Percentiles rank a stretch among this genome's conserved stretches.
Conservation (phyloP, 2,113 vertebrate species). For the Chitala chitala region DNA sequence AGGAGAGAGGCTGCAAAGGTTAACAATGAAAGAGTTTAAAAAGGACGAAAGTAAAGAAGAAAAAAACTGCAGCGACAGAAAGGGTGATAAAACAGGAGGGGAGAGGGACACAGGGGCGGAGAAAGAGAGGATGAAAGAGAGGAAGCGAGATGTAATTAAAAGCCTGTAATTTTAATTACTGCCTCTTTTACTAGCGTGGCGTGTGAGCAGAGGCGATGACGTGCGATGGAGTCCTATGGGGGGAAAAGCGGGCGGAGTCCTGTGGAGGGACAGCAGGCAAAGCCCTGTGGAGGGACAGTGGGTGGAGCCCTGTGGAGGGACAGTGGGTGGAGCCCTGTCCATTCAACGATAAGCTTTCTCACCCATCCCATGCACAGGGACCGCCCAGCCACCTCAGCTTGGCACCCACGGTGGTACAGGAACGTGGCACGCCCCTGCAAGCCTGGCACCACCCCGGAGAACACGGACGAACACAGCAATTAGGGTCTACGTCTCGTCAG, state of each 20-base stretch:
- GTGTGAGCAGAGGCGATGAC: slow-evolving; percentile 2
- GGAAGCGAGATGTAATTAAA: slow-evolving; percentile 27
- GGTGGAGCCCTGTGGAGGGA: not conserved
- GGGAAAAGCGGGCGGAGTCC: no score
- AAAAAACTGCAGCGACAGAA: slow-evolving; percentile 6
- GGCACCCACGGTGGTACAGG: not conserved
- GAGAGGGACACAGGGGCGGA: not conserved
- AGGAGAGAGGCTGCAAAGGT: slow-evolving; percentile 34
- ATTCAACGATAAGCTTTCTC: not conserved
- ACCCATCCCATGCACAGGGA: not conserved
- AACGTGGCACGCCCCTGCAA: not conserved
- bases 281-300: no score
- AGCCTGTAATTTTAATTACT: slow-evolving; percentile 31
- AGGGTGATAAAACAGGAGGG: slow-evolving; percentile 11
- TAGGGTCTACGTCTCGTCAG: slow-evolving; percentile 20
- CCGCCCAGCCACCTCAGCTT: not conserved
- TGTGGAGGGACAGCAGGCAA: no score
- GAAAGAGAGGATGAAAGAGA: slow-evolving; percentile 16
- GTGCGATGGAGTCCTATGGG: not conserved
- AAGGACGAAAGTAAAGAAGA: slow-evolving; percentile 12
- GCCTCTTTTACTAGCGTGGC: slow-evolving; percentile 15
- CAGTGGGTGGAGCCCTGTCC: slow-evolving; percentile 9
- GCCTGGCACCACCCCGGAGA: slow-evolving; percentile 6
- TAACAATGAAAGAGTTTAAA: slow-evolving; percentile 14
- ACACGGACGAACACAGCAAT: slow-evolving; percentile 23